phyloP scores from a whole-genome alignment of 2,888 invertebrate species.

The Pogonocherus hispidulus region DNA sequence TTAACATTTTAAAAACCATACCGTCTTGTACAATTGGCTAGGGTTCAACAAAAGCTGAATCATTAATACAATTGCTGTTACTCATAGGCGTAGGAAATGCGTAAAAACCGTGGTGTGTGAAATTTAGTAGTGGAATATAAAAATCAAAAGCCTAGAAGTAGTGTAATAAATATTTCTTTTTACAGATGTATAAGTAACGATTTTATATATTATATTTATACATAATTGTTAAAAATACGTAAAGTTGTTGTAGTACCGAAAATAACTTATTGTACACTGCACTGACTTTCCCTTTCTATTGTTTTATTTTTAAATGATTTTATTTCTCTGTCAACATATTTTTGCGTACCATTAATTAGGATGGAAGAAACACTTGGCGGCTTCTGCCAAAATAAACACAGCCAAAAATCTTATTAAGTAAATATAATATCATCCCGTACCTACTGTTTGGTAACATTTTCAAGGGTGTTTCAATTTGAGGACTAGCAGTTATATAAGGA shows the following conservation, averaged over 20 bases:
- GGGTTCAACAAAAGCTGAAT: constrained; percentile 11
- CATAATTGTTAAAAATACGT: no score
- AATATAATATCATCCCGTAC: not conserved
- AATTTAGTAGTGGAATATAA: not conserved
- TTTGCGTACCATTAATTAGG: not conserved
- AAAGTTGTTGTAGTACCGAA: no score
- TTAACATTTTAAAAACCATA: constrained; percentile 5
- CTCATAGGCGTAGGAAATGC: constrained; percentile 5
- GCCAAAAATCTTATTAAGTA: not conserved
- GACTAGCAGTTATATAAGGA: no score
- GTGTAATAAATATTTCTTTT: not conserved
- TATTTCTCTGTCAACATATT: not conserved
- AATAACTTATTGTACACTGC: not conserved
- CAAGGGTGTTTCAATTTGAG: no score
- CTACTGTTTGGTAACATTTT: not conserved
- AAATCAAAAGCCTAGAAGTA: not conserved
- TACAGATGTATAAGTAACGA: not conserved
- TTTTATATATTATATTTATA: no score
- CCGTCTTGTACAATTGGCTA: constrained; percentile 20
- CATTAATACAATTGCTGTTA: constrained; percentile 8
- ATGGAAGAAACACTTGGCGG: not conserved
- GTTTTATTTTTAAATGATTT: not conserved
- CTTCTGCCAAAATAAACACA: not conserved
- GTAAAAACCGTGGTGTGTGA: not conserved
- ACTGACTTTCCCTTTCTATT: not conserved